These are phyloP conservation scores for Ylistrum balloti DNA, from an alignment of 1,140 invertebrate genomes.

Conservation along the genomic window DNA sequence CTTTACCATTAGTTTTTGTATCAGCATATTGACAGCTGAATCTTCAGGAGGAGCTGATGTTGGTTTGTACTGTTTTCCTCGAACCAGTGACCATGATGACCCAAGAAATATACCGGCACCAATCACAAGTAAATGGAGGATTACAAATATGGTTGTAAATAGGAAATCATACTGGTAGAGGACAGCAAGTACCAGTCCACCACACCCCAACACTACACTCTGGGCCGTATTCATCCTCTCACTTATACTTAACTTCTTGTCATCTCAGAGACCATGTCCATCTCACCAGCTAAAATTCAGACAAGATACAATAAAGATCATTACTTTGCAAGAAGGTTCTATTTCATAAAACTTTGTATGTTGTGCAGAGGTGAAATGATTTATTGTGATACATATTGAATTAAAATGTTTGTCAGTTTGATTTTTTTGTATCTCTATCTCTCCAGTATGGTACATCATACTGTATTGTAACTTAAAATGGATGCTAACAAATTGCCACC, in stretches of 20 bases:
- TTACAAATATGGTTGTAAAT: constrained; percentile 55
- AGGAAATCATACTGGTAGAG: constrained; percentile 57
- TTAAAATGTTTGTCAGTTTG: too few relatives aligned
- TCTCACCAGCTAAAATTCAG: background rate
- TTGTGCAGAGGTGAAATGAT: too few relatives aligned
- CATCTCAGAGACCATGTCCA: background rate
- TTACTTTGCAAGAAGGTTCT: too few relatives aligned
- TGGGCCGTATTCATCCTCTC: background rate
- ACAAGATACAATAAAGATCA: too few relatives aligned
- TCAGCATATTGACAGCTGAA: constrained; percentile 53
- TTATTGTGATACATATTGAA: too few relatives aligned
- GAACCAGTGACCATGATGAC: constrained; percentile 68
- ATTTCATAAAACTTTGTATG: too few relatives aligned
- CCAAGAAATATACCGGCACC: constrained; percentile 62
- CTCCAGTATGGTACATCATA: too few relatives aligned
- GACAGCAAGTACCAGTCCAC: constrained; percentile 46
- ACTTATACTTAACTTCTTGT: background rate
- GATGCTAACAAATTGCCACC: too few relatives aligned
- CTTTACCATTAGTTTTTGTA: constrained; percentile 70
- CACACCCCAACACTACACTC: constrained; percentile 46
- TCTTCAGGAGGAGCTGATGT: constrained; percentile 49
- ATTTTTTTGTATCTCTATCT: too few relatives aligned
- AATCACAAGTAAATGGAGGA: constrained; percentile 55
- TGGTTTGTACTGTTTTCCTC: constrained; percentile 70
- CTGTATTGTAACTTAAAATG: too few relatives aligned